A percentile compares a stretch with the other conserved stretches of the same genome.
These are phyloP conservation scores for Microtus montanus DNA, from an alignment of 2,113 vertebrate species.

Conservation along the genomic window DNA sequence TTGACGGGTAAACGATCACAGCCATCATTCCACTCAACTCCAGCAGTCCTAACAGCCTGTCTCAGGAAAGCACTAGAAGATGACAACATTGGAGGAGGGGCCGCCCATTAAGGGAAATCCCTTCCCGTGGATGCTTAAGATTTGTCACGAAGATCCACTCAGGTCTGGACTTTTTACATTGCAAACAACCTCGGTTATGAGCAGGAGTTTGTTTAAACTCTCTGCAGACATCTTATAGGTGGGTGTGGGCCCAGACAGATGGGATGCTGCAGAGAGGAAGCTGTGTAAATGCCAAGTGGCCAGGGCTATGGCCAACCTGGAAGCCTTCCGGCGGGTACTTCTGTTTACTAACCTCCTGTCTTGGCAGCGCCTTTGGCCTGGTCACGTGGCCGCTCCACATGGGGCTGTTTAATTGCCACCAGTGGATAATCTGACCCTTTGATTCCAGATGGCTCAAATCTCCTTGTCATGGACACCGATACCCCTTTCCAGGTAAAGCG, in stretches of 20 bases:
- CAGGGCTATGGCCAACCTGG: slow-evolving; percentile 53
- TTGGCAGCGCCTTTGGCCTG: slow-evolving; percentile 62
- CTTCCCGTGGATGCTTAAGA: not conserved
- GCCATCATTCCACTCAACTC: not conserved
- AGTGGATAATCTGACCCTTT: slow-evolving; percentile 80
- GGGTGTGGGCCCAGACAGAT: slow-evolving; percentile 70
- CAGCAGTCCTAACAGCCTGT: not conserved
- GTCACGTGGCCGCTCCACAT: slow-evolving; percentile 64
- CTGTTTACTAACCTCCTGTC: slow-evolving; percentile 70
- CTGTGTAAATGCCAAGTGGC: not conserved
- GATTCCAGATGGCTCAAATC: slow-evolving; percentile 85
- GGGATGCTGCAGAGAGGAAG: slow-evolving; percentile 50
- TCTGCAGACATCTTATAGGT: slow-evolving; percentile 52
- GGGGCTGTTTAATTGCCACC: slow-evolving; percentile 72
- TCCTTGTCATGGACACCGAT: slow-evolving; percentile 58
- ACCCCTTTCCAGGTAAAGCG: slow-evolving; percentile 72
- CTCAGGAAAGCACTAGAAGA: not conserved
- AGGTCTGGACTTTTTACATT: not conserved
- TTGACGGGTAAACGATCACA: not conserved
- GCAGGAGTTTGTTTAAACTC: slow-evolving; percentile 52
- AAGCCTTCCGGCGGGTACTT: slow-evolving; percentile 75
- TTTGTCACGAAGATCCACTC: not conserved
- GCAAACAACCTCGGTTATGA: slow-evolving; percentile 14
- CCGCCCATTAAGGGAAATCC: not conserved
- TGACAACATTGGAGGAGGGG: rapidly evolving